Evolutionary conservation across 2,888 invertebrate species (phyloP), one percentile per base, ranked within the genome.

Genomic region (Cerceris ruficornis): DNA sequence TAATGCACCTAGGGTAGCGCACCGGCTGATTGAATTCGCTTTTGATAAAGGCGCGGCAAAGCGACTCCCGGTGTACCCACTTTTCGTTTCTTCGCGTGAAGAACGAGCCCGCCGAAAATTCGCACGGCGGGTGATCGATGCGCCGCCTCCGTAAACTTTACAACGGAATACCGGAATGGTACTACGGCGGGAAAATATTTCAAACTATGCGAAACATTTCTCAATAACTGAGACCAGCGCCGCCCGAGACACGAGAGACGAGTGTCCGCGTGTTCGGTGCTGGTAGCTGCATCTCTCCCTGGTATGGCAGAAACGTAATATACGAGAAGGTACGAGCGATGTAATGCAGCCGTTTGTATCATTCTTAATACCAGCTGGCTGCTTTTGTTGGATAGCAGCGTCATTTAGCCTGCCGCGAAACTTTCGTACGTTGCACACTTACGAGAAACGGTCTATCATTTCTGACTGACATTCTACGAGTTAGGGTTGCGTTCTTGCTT

Each of bases 151-250:
- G 55, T 69, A 64, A 69, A 64, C 64, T 74, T 74, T 52, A 42
- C 46, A 64, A 50, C 58, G 73, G 68, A 52, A 69, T 43, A 17
- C 8, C 6, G 28, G 50, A 52, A 13, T 59, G 54, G 69, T 54
- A 69, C 62, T 57, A 13, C 42, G 41, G 42, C 54, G 49, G 11
- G 59, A 59, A 69, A 74, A 74, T 74, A 74, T 74, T 59, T 65
- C 69, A 13, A 69, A 64, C 64, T 70, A 64, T 66, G 75, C 65
- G 75, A 65, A 70, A 68, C 58, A 73, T 73, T 73, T 68, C 73
- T 68, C 73, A 73, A 73, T 73, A 73, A 68, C 68, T 49, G 68
- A 55, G 52, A 11, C 9, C n/a, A 28, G 28, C 55, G 52, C 28
- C 55, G 61, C 50, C 14, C 15, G 43, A 43, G 13, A 17, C 13